Evolutionary conservation across 92 coral and sea anemone genomes (phyloP), one percentile per base, ranked within the genome.

Genomic region (Zoanthus sociatus): DNA sequence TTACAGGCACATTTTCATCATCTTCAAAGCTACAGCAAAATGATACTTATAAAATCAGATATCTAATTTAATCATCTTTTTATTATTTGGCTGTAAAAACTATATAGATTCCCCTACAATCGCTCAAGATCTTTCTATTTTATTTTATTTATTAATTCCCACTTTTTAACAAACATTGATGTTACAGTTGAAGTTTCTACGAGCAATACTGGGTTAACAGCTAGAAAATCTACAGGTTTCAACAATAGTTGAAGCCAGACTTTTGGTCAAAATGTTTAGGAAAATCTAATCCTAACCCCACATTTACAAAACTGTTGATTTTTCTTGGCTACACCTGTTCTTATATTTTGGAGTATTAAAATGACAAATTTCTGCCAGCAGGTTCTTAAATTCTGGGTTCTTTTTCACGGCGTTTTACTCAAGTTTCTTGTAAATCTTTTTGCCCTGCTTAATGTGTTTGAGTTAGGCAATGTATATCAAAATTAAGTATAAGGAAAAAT

Each of bases 351-450:
- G 68, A 61, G 68, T 61, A 61, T 61, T 61, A 61, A 61, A 61
- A 61, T 61, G 68, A 61, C 68, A 61, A 61, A 61, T 61, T 61
- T 61, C 68, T 61, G 68, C 68, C 68, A 61, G 30, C 68, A 61
- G 68, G 68, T 61, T 61, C 68, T 61, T 61, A 16, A 61, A 61
- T 16, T 30, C 68, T 61, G 68, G 68, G 68, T 61, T 61, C 68
- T 61, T 61, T 61, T 17, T 61, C 68, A 61, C 17, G 68, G 68
- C 26, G 68, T 61, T 61, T 61, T 61, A 61, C 68, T 61, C 68
- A 61, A 61, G 68, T 61, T 61, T 61, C 17, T 61, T 61, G 68
- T 61, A 61, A 61, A 61, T 61, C 5, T 61, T 61, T 61, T 61
- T 61, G 68, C 68, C 68, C 21, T 61, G 17, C 68, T n/a, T 63